A percentile compares a stretch with the other conserved stretches of the same genome.
Evolutionary conservation across 1,140 invertebrate species (phyloP).

Genomic region (Sminthurides bifidus): DNA sequence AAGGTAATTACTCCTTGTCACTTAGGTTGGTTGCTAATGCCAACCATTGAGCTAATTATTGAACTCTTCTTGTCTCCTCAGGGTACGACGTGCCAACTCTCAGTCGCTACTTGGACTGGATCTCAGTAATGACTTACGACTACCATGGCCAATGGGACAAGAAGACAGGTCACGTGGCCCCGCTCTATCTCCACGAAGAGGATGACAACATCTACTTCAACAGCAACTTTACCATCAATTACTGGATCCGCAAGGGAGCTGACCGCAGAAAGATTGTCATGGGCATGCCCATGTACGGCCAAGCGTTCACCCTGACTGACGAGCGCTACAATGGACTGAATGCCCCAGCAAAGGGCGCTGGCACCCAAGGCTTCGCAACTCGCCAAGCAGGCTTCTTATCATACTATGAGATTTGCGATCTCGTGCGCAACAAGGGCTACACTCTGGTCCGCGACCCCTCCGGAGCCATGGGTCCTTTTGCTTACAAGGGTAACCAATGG

Average conservation of each 20-base stretch:
- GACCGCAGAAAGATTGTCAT: slow-evolving; percentile 49
- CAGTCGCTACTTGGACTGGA: slow-evolving; percentile 65
- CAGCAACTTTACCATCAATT: slow-evolving; percentile 39
- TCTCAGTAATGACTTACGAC: slow-evolving; percentile 81
- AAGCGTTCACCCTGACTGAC: slow-evolving; percentile 62
- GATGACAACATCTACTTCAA: slow-evolving; percentile 39
- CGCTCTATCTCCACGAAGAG: slow-evolving; percentile 56
- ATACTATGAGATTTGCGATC: slow-evolving; percentile 67
- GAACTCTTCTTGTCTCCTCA: slow-evolving; percentile 1
- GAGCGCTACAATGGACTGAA: slow-evolving; percentile 45
- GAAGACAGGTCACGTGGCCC: slow-evolving; percentile 72
- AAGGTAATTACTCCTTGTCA: slow-evolving; percentile 63
- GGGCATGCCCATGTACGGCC: slow-evolving; percentile 63
- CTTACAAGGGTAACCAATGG: slow-evolving; percentile 52
- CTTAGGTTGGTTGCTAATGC: slow-evolving; percentile 76
- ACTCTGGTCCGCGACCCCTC: slow-evolving; percentile 43
- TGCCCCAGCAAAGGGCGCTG: slow-evolving; percentile 44
- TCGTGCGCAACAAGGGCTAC: slow-evolving; percentile 53
- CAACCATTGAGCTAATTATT: slow-evolving; percentile 6
- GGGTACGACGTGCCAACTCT: slow-evolving; percentile 65
- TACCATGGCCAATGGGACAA: slow-evolving; percentile 82
- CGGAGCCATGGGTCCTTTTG: slow-evolving; percentile 47
- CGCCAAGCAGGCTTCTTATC: slow-evolving; percentile 50
- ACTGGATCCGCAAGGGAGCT: slow-evolving; percentile 50
- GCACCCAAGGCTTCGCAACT: slow-evolving; percentile 48